These are phyloP conservation scores for Metaphire vulgaris DNA, from an alignment of 1,140 invertebrate species.

Conservation along the genomic window DNA sequence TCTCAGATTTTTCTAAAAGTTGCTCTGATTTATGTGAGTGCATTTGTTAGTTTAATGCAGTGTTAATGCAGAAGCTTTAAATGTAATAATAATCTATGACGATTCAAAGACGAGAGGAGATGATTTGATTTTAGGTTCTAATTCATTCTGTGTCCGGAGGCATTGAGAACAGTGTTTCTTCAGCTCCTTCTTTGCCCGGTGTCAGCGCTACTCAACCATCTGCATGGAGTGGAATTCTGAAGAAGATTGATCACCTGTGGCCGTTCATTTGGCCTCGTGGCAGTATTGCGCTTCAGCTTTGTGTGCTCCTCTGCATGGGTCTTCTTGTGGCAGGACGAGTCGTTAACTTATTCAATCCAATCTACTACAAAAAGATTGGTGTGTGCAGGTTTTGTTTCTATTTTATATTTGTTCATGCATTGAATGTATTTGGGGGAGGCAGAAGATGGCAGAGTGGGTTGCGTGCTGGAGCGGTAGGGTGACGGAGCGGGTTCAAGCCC, in stretches of 20 bases:
- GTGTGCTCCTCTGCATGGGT: conserved; percentile 75
- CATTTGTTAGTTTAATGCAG: not conserved
- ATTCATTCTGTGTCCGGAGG: not conserved
- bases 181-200: too few species aligned
- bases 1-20: too few species aligned
- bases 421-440: too few species aligned
- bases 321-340: conserved; percentile 73
- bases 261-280: conserved; percentile 94
- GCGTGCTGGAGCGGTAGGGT: too few species aligned
- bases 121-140: not conserved
- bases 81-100: too few species aligned
- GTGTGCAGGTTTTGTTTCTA: too few species aligned
- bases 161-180: not conserved
- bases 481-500: too few species aligned
- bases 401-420: too few species aligned
- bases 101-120: too few species aligned
- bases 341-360: conserved; percentile 87
- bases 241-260: conserved; percentile 69
- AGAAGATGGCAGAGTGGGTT: too few species aligned
- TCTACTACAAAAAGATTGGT: conserved; percentile 83
- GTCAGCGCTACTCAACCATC: conserved; percentile 23
- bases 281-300: conserved; percentile 66
- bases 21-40: not conserved
- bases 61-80: not conserved
- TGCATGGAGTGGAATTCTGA: conserved; percentile 55